Base-by-base conservation (phyloP, 2,797 vertebrate genomes). In the Limnodromus scolopaceus region DNA sequence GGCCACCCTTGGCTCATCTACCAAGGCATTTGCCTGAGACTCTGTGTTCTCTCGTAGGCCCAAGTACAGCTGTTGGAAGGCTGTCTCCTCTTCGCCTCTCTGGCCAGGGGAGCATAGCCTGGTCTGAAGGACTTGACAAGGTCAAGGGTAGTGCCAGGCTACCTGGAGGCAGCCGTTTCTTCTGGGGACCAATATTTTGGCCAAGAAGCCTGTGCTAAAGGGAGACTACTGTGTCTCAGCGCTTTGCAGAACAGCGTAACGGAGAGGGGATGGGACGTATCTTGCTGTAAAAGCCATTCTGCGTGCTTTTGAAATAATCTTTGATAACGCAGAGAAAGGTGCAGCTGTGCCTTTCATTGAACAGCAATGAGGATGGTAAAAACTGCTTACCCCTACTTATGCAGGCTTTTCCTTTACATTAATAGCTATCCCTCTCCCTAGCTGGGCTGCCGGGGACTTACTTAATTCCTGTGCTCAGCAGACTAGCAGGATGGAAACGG, bases 241-340 rank as follows among this genome's bases (percentile, higher is more conserved):
- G 43, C 79, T 85, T 69, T 84, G 58, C 12, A 43, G 36, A 69
- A 5, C 16, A 36, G 65, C 82, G 24, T 15, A 32, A 23, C 19
- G 32, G 80, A 49, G 87, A 74, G 46, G 64, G 63, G 51, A 60
- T 27, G 86, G 88, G 66, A 64, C 1, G 3, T n/a, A n/a, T 95
- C 66, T 93, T 87, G 41, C 90, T 91, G 54, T 68, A 87, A 91
- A 94, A 85, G 38, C 39, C 64, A 28, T 87, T 93, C 76, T 80
- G 54, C n/a, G 9, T 1, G 76, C 57, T 64, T 94, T 83, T 76
- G 83, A 92, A 95, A 91, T 88, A 51, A 74, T 96, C 94, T 93
- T 91, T 88, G 84, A 75, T 92, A 94, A 83, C 85, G 77, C 71
- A 78, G 90, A 93, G 93, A 89, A 95, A 97, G 96, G 77, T 95